Evolutionary conservation across 35 echinoderm and acorn worm genomes (phyloP), one percentile per base, ranked within the genome.

Genomic region (Apostichopus parvimensis): DNA sequence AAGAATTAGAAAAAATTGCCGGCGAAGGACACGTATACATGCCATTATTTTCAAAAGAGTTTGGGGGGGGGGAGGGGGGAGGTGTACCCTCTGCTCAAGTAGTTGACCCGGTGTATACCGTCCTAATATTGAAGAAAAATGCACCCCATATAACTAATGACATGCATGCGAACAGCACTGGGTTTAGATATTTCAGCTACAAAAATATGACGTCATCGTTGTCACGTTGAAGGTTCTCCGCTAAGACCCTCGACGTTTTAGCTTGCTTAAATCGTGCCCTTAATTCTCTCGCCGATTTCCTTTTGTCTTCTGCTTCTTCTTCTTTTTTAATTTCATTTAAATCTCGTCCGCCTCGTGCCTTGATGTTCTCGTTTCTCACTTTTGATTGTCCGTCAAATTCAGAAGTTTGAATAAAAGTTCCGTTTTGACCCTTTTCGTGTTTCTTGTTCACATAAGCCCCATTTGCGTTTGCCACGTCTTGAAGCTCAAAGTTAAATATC

Each of bases 191-290:
- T 45, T 45, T 45, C 34, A 45, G 34, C 34, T 68, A 87, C 58
- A 87, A 59, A 71, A 66, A 87, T 21, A 87, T 71, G 20, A 87
- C 85, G 10, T 87, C 85, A 26, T 87, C 85, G 23, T 54, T 28
- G 20, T 56, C 56, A n/a, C 23, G 22, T 87, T 56, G 23, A 3
- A 24, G 5, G 28, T 87, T 87, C 25, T 87, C 85, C n/a, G 64
- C 57, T 14, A 71, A 12, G 18, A 87, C 64, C 25, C 64, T 56
- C 12, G 85, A 87, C 12, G 85, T 22, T 52, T 66, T 87, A 10
- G 57, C 52, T 34, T 87, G 57, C 54, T 87, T 87, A 58, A 87
- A 87, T 4, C 85, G 54, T 62, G n/a, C 85, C 12, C 85, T 34
- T 28, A 88, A 54, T 13, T 88, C 68, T 88, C 72, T 88, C 4